Base-by-base conservation (phyloP, 2,888 invertebrate species). In the Helicoverpa assulta region DNA sequence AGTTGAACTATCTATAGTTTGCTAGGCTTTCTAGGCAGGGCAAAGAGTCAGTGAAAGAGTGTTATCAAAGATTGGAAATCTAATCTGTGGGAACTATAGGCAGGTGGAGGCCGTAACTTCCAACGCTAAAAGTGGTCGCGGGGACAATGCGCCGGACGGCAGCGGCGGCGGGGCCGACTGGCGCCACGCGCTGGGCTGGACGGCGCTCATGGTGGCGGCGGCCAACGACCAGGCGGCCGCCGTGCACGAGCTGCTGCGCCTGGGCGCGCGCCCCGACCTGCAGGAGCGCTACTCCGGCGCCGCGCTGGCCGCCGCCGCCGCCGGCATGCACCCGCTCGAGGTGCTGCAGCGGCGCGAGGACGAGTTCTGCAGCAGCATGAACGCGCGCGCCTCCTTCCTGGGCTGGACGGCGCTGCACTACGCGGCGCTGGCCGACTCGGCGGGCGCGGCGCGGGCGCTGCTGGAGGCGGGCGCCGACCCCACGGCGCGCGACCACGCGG, bases 371-470 rank as follows among this genome's bases (percentile, higher is more conserved):
- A 96, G 96, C 82, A 92, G 96, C 54, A 96, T 97, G 90, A 97
- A 97, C 87, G 97, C 96, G 82, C 96, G 97, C 84, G 98, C 98
- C 0, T 97, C 97, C 10, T 99, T 98, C 92, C 96, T 97, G 79
- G 98, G 98, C 43, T 98, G 98, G 93, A 98, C 99, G 66, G 97
- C 98, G 59, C 95, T 99, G 78, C 99, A 99, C 92, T 99, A 99
- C 95, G 98, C 99, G 12, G 98, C 97, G 61, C 94, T 99, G 55
- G 96, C 97, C 2, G 97, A 98, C 93, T 97, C 97, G 79, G 86
- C 95, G 4, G 95, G 96, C 26, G 96, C 97, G 50, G 97, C 98
- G 7, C 94, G 96, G 85, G 92, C 96, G 51, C 95, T 99, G 62
- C 92, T 99, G 14, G 96, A 97, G 70, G 96, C 80, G 4, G 98